Percentiles rank a stretch among this genome's conserved stretches.
phyloP scores from a whole-genome alignment of 2,113 vertebrate species.

The Lipotes vexillifer region DNA sequence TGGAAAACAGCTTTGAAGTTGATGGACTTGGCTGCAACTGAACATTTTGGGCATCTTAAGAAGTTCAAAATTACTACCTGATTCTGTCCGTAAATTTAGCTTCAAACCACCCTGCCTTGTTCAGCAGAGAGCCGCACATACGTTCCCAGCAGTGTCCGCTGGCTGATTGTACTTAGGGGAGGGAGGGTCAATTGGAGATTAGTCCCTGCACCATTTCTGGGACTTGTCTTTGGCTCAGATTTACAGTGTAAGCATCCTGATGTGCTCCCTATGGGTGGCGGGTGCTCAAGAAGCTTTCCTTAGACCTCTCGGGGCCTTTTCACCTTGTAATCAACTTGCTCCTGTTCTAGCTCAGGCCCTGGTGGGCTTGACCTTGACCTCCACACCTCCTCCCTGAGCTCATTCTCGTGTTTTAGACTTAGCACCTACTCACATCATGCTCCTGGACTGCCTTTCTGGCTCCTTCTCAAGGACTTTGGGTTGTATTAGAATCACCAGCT shows the following conservation, averaged over 20 bases:
- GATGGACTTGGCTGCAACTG: not conserved
- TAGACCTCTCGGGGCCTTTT: not conserved
- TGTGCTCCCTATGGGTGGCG: fast-evolving
- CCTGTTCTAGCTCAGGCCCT: fast-evolving
- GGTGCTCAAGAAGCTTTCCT: not conserved
- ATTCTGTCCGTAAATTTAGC: not conserved
- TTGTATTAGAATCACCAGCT: too few relatives aligned
- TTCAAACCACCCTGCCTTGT: fast-evolving
- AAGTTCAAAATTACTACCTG: not conserved
- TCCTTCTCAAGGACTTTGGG: not conserved
- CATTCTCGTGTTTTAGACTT: not conserved
- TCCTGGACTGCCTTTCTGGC: not conserved
- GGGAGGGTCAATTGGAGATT: fast-evolving
- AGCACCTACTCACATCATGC: fast-evolving
- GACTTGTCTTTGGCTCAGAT: not conserved
- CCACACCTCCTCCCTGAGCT: fast-evolving
- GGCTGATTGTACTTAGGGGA: fast-evolving
- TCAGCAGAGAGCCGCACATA: fast-evolving
- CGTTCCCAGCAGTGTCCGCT: fast-evolving
- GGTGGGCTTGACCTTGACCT: not conserved
- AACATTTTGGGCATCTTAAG: not conserved
- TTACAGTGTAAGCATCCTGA: too few relatives aligned
- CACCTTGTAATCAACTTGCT: not conserved
- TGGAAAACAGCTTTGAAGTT: not conserved
- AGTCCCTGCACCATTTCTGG: fast-evolving